phyloP scores from a whole-genome alignment of 1,140 invertebrate species.

The Augochlora pura region DNA sequence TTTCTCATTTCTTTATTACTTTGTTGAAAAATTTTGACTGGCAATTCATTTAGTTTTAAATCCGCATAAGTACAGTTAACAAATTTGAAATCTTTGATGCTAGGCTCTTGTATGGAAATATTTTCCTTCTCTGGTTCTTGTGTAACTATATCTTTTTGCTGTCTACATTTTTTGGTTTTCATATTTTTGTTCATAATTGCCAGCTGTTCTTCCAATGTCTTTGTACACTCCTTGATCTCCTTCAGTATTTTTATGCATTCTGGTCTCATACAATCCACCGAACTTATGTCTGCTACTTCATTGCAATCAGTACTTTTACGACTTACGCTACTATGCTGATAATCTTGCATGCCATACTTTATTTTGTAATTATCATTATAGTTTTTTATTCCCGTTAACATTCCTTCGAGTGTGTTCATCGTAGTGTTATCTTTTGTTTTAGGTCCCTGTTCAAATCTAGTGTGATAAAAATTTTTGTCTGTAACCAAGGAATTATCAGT shows the following conservation, averaged over 20 bases:
- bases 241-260: constrained; percentile 26
- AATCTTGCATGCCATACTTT: neutral
- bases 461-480: neutral
- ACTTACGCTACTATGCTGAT: neutral
- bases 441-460: neutral
- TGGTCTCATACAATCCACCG: neutral
- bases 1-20: neutral
- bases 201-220: constrained; percentile 36
- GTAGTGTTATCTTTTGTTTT: neutral
- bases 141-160: constrained; percentile 9
- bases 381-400: neutral
- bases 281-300: neutral
- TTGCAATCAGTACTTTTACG: neutral
- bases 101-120: constrained; percentile 19
- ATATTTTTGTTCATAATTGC: constrained; percentile 10
- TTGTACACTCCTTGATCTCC: constrained; percentile 37
- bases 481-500: neutral
- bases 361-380: neutral
- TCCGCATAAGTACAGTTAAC: neutral
- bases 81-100: neutral
- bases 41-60: neutral
- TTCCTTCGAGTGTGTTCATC: neutral
- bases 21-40: neutral
- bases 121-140: constrained; percentile 39
- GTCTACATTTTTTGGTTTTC: neutral